Evolutionary conservation across 2,113 vertebrate species (phyloP).

Genomic region (Pleuronectes platessa): DNA sequence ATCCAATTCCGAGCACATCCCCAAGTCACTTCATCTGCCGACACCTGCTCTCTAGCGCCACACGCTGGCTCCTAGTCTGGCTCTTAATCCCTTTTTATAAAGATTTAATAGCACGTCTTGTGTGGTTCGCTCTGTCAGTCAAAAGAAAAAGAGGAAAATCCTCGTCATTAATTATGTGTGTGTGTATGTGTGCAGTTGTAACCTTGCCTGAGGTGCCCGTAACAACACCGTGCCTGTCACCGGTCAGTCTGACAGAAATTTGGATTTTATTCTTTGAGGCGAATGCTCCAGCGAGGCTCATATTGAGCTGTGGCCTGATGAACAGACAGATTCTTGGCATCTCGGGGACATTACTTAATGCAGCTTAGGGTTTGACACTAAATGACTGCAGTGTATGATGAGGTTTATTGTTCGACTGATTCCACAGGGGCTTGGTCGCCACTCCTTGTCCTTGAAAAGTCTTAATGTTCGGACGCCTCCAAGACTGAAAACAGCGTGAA

Average conservation of each 20-base stretch:
- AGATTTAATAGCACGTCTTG: slow-evolving; percentile 20
- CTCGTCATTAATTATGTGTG: slow-evolving; percentile 21
- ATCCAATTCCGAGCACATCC: background rate
- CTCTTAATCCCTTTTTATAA: slow-evolving; percentile 18
- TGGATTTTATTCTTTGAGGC: slow-evolving; percentile 29
- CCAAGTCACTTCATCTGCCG: too few species aligned
- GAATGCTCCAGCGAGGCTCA: slow-evolving; percentile 9
- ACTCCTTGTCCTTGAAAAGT: slow-evolving; percentile 8
- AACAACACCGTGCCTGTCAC: slow-evolving; percentile 28
- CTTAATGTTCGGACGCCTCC: slow-evolving; percentile 15
- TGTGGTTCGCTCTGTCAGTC: slow-evolving; percentile 27
- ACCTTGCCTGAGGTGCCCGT: slow-evolving; percentile 10
- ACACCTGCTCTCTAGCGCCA: background rate
- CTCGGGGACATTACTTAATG: slow-evolving; percentile 28
- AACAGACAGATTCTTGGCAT: slow-evolving; percentile 57
- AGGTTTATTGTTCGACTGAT: slow-evolving; percentile 4
- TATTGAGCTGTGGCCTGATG: slow-evolving; percentile 35
- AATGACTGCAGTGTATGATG: slow-evolving; percentile 19
- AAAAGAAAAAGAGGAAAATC: slow-evolving; percentile 8
- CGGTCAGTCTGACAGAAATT: slow-evolving; percentile 42
- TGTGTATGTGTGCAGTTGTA: slow-evolving; percentile 13
- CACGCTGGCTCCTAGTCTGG: background rate
- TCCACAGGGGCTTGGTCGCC: slow-evolving; percentile 1
- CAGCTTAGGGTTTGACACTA: slow-evolving; percentile 27
- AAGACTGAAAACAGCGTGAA: background rate